Percentiles rank a stretch among this genome's conserved stretches.
phyloP scores from a whole-genome alignment of 2,113 vertebrate genomes.

The Hippoglossus stenolepis region DNA sequence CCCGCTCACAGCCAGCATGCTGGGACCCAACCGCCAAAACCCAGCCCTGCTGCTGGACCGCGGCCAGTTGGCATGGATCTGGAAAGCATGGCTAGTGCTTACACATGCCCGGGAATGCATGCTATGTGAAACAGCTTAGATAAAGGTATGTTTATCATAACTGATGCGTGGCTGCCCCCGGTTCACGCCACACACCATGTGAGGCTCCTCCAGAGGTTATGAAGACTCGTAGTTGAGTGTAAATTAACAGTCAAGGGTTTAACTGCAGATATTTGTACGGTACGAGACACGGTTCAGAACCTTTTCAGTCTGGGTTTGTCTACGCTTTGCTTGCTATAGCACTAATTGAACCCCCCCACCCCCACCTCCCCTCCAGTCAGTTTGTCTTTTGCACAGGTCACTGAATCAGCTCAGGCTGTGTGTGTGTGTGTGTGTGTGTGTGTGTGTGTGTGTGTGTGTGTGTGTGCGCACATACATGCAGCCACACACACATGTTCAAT shows the following conservation, averaged over 20 bases:
- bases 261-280: conserved; percentile 8
- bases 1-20: conserved; percentile 52
- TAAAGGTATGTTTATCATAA: conserved; percentile 51
- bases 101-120: conserved; percentile 56
- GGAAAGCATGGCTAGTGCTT: conserved; percentile 56
- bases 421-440: neutral
- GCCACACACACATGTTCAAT: conserved; percentile 52
- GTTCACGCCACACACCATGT: neutral
- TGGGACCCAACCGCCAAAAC: conserved; percentile 54
- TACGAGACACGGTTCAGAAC: conserved; percentile 3
- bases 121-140: conserved; percentile 54
- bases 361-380: conserved; percentile 10
- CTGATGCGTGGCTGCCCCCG: conserved; percentile 7
- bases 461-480: too few relatives aligned
- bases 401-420: conserved; percentile 25
- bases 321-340: conserved; percentile 20
- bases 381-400: conserved; percentile 69
- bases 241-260: conserved; percentile 2
- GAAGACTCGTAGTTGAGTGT: neutral
- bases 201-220: neutral
- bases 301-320: conserved; percentile 18
- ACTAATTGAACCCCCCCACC: conserved; percentile 27
- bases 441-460: too few relatives aligned
- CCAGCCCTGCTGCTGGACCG: conserved; percentile 57
- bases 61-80: conserved; percentile 62